These are phyloP conservation scores for Dipodomys stephensi DNA, from an alignment of 2,113 vertebrate genomes.

Conservation along the genomic window DNA sequence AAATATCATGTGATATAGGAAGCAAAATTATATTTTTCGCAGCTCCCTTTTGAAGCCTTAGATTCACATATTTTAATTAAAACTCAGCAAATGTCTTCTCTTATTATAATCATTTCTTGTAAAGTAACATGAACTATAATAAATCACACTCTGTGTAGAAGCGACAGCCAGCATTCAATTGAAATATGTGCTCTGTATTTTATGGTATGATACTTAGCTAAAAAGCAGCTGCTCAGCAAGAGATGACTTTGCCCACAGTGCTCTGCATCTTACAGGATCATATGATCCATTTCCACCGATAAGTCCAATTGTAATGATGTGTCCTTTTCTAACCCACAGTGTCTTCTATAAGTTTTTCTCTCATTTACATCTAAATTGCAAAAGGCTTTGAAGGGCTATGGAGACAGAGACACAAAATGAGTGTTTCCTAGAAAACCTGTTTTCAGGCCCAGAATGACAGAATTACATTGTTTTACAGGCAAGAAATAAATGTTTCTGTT, in stretches of 20 bases:
- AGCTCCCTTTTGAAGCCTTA: constrained; percentile 1
- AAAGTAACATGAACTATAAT: no score
- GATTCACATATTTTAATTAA: background rate
- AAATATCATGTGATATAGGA: background rate
- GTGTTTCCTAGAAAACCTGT: background rate
- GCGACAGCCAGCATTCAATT: background rate
- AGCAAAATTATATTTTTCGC: background rate
- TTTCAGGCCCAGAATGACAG: background rate
- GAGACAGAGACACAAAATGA: background rate
- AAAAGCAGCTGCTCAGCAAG: background rate
- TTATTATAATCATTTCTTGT: no score
- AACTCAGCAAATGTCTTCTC: background rate
- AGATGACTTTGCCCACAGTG: background rate
- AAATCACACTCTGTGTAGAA: no score
- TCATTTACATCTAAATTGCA: background rate
- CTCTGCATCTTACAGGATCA: background rate
- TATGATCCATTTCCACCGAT: background rate
- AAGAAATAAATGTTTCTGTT: background rate
- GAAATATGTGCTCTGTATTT: background rate
- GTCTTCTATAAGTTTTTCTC: background rate
- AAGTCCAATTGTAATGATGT: background rate
- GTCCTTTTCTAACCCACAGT: background rate
- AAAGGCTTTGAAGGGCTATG: background rate
- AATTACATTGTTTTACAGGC: background rate
- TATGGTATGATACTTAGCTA: background rate